Base-by-base conservation (phyloP, 2,113 vertebrate species). In the Hippocampus barbouri region DNA sequence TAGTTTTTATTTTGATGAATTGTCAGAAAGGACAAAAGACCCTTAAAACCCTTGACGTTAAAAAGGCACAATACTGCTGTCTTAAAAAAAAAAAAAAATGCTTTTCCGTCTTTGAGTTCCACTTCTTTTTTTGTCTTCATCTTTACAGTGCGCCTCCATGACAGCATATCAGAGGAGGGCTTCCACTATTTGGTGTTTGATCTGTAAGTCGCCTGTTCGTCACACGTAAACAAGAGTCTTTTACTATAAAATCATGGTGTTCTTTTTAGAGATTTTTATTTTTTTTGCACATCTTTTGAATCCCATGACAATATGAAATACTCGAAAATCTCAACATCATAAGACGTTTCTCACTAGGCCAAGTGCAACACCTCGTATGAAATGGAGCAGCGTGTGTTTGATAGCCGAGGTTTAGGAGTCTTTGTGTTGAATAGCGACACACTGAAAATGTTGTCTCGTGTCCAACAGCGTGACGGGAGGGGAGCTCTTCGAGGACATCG, bases 401-500 rank as follows among this genome's bases (percentile, higher is more conserved):
- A 23, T 56, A 56, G 20, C 8, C 1, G 8, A 56, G 53, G 20
- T 7, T 54, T n/a, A 21, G 21, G 20, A 64, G 5, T 34, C 20
- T 25, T 11, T 30, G 57, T 4, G 10, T 34, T 62, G 27, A 34
- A 34, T 38, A 16, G 60, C 34, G 27, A 62, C 60, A 20, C 27
- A 16, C 30, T 5, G 34, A 68, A 64, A 38, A 66, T 18, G 21
- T 66, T 47, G n/a, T 47, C 63, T 27, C 11, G n/a, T 66, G 64
- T 25, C 64, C 64, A 66, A 18, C 86, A 97, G 96, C 88, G 96
- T 97, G 84, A 97, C 96, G 69, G 96, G 96, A 76, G 96, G 96
- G 76, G 96, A 97, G 93, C 86, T 97, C 74, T 97, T 97, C 87
- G 96, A 97, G 91, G 96, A 97, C 77, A 97, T 97, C 75, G 96